Evolutionary conservation across 2,113 vertebrate genomes (phyloP).

Genomic region (Callipepla californica): DNA sequence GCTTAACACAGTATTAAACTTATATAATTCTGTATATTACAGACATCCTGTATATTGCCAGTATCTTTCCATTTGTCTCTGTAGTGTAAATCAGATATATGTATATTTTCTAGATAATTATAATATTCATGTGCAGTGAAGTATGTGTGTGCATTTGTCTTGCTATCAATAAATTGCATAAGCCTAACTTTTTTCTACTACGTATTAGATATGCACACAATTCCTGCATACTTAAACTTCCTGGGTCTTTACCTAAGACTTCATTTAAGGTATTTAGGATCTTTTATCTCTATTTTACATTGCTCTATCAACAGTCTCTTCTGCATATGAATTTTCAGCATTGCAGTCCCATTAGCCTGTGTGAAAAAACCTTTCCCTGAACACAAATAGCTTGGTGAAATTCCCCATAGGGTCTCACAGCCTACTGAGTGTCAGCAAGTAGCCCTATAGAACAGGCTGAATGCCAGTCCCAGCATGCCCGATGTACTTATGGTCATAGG

Average conservation of each 20-base stretch:
- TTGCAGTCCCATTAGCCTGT: not conserved
- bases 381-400: not conserved
- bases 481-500: not conserved
- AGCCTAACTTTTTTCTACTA: not conserved
- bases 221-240: not conserved
- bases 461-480: not conserved
- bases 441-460: not conserved
- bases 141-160: not conserved
- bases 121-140: not conserved
- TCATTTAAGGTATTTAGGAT: not conserved
- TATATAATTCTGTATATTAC: not conserved
- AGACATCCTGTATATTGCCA: not conserved
- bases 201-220: accelerated
- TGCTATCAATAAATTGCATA: not conserved
- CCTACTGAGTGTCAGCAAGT: not conserved
- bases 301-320: not conserved
- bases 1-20: not conserved
- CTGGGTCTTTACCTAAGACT: not conserved
- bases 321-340: accelerated
- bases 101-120: not conserved
- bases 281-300: not conserved
- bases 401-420: not conserved
- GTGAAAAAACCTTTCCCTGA: not conserved
- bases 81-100: not conserved
- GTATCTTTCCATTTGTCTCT: not conserved